Conservation (phyloP, 2,113 vertebrate species). For the Pygoscelis adeliae region DNA sequence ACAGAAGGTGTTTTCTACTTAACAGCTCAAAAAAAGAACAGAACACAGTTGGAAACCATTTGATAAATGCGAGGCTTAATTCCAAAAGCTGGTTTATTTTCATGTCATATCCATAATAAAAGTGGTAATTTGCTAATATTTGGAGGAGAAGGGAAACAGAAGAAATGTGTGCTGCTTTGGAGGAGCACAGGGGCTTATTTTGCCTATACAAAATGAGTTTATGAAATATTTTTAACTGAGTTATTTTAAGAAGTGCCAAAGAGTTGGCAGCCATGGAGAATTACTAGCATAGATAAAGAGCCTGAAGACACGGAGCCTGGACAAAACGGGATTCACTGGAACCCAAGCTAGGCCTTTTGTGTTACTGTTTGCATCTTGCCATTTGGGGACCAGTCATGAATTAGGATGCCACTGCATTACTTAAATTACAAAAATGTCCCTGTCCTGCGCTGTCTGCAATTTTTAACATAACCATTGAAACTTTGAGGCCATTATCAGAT, state of each 20-base stretch:
- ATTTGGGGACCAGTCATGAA: neutral
- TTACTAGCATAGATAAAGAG: neutral
- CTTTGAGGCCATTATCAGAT: neutral
- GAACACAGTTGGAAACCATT: neutral
- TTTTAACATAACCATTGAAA: neutral
- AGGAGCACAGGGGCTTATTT: neutral
- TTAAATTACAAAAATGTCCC: neutral
- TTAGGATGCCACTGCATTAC: no score
- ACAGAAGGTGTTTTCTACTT: neutral
- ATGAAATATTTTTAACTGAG: neutral
- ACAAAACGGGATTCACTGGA: neutral
- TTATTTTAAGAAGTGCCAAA: conserved; percentile 19
- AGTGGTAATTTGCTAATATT: neutral
- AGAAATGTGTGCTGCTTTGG: neutral
- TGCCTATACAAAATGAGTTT: neutral
- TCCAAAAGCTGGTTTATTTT: neutral
- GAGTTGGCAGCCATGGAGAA: neutral
- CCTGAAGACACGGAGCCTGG: neutral
- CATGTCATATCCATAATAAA: neutral
- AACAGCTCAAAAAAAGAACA: neutral
- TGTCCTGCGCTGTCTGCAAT: neutral
- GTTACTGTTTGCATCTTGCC: neutral
- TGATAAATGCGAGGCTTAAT: neutral
- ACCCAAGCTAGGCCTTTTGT: neutral
- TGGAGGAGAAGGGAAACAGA: neutral